Conservation (phyloP, 2,113 vertebrate species). For the Catharus minimus region DNA sequence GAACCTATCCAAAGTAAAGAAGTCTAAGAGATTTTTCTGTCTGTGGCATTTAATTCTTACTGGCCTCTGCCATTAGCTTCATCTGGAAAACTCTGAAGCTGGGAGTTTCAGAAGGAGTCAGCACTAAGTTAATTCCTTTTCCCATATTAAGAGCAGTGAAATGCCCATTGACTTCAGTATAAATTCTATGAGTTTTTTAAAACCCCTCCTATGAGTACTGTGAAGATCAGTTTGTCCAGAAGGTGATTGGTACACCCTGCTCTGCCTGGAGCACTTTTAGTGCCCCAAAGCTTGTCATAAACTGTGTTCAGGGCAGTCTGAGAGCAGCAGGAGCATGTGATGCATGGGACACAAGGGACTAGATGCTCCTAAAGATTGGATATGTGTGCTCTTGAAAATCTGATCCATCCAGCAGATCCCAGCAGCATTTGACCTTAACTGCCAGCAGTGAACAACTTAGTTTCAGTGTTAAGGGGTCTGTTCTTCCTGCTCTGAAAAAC, state of each 20-base stretch:
- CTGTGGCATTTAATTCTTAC: neutral
- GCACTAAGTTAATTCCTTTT: neutral
- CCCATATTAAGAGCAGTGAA: neutral
- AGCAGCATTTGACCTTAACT: neutral
- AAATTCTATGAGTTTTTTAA: neutral
- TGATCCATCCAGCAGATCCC: neutral
- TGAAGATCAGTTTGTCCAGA: neutral
- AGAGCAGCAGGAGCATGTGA: neutral
- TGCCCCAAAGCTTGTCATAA: neutral
- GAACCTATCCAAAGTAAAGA: neutral
- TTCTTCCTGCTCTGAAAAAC: neutral
- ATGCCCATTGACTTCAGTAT: neutral
- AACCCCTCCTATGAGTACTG: neutral
- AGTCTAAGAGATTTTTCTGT: neutral
- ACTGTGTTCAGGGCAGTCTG: neutral
- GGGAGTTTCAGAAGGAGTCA: neutral
- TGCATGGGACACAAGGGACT: neutral
- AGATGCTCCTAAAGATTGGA: neutral
- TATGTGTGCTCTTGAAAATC: neutral
- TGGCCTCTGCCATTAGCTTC: neutral
- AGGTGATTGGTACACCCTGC: neutral
- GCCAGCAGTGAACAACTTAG: neutral
- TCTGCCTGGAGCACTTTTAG: neutral
- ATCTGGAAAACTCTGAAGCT: neutral
- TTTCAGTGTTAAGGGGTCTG: neutral